Evolutionary conservation across 2,113 vertebrate genomes (phyloP).

Genomic region (Neofelis nebulosa): DNA sequence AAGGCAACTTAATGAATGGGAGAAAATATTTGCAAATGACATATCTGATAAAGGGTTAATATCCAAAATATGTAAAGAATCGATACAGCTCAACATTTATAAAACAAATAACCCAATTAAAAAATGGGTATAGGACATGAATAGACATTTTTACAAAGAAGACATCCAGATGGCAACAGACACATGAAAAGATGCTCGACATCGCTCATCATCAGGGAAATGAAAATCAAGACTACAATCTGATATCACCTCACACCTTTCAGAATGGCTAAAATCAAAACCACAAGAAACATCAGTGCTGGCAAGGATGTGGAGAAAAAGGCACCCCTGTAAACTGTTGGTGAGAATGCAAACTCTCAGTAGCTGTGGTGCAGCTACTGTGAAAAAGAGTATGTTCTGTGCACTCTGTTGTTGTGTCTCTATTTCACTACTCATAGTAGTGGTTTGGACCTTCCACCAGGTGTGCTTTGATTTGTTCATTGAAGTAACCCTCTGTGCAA

Average conservation of each 20-base stretch:
- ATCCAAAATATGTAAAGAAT: neutral
- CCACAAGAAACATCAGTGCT: neutral
- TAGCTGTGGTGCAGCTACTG: neutral
- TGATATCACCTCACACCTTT: neutral
- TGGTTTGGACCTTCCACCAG: too few relatives aligned
- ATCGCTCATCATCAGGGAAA: neutral
- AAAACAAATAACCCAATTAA: neutral
- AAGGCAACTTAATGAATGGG: neutral
- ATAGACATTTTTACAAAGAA: neutral
- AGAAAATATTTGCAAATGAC: neutral
- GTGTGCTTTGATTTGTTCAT: neutral
- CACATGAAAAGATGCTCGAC: neutral
- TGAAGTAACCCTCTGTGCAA: too few relatives aligned
- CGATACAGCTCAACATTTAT: neutral
- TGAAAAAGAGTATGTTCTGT: neutral
- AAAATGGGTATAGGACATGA: neutral
- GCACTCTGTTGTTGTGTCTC: too few relatives aligned
- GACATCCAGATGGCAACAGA: neutral
- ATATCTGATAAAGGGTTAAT: neutral
- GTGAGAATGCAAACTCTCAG: neutral
- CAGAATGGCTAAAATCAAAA: neutral
- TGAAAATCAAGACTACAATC: neutral
- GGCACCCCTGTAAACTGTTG: neutral
- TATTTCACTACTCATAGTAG: too few relatives aligned
- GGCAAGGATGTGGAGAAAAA: neutral